Base-by-base conservation (phyloP, 2,113 vertebrate species). In the Microtus pennsylvanicus region DNA sequence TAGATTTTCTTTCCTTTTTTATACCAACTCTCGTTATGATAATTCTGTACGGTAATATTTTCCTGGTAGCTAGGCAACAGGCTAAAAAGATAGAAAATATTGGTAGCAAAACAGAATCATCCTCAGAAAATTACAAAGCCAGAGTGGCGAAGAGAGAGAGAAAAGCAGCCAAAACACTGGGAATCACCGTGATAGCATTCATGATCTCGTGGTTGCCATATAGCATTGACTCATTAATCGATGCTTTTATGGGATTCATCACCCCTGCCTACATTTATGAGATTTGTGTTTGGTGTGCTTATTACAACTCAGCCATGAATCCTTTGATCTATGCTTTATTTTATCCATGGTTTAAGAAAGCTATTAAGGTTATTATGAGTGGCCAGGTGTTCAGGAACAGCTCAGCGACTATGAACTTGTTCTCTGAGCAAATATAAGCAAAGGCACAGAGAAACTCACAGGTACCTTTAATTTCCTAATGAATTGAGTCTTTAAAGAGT, bases 281-380 rank as follows among this genome's bases (percentile, higher is more conserved):
- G 90, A 97, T 97, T 28, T 94, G 69, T 75, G 89, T 38, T 74
- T 97, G 97, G 96, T 92, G 88, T 85, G 85, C 87, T 90, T 97
- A 95, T 70, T 95, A 94, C 76, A 96, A 96, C 55, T 98, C 96
- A 83, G 78, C 94, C 35, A 67, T 90, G 67, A 98, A 95, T 24
- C 85, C 94, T 65, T 87, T 98, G 83, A 97, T 96, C 75, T 98
- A 97, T 70, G 97, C 91, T 76, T 93, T 97, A 35, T 97, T 96
- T 95, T 98, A 95, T 6, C 96, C 96, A 0, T 96, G 95, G 94
- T 97, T 98, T 96, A 89, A 70, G 50, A 97, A 95, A 94, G 94
- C 94, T 19, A 88, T 96, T 42, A 96, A 93, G 87, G 19, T 97
- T 12, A 96, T 96, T 70, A 3, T 97, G 19, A 95, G 67, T 87